Base-by-base conservation (phyloP, 2,113 vertebrate genomes). In the Gopherus flavomarginatus region DNA sequence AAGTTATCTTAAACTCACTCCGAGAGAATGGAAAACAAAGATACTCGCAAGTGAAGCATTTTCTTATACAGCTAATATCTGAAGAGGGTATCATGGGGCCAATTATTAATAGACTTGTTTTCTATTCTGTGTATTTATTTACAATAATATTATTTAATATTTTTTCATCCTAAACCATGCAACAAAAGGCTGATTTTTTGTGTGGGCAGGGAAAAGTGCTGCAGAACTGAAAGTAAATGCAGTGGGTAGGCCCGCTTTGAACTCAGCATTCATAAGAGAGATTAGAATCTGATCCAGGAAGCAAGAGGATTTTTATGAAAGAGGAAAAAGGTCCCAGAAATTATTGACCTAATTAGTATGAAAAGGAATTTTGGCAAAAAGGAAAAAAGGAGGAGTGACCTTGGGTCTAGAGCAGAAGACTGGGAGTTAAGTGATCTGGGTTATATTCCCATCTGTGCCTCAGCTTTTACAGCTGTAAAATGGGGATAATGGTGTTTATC, bases 1-100 rank as follows among this genome's bases (percentile, higher is more conserved):
- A 16, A 6, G 8, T 96, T 96, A 93, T 95, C 95, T 96, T 83
- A 89, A 88, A 88, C 92, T 86, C 94, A n/a, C 44, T 29, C 57
- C 24, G 14, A 90, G 44, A 94, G 81, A 72, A 59, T 52, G 84
- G 29, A 85, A 95, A 96, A 94, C 14, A 89, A 90, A 90, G 56
- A 52, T 93, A 92, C 2, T 72, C 89, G 14, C 85, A 62, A 82
- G 56, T 59, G 81, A 94, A 97, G 82, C 88, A 77, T 90, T 93
- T 97, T 95, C 92, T 88, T n/a, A 21, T 11, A 13, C 6, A 44
- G 42, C 11, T 47, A 44, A 44, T 78, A 44, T 44, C 26, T 44
- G 24, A 27, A 53, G 81, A 47, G 14, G 49, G 5, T 38, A 6
- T 27, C 27, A 87, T 54, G 90, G 52, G 65, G 27, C 53, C 35